Conservation (phyloP, 2,797 vertebrate genomes). For the Sandelia bainsii region DNA sequence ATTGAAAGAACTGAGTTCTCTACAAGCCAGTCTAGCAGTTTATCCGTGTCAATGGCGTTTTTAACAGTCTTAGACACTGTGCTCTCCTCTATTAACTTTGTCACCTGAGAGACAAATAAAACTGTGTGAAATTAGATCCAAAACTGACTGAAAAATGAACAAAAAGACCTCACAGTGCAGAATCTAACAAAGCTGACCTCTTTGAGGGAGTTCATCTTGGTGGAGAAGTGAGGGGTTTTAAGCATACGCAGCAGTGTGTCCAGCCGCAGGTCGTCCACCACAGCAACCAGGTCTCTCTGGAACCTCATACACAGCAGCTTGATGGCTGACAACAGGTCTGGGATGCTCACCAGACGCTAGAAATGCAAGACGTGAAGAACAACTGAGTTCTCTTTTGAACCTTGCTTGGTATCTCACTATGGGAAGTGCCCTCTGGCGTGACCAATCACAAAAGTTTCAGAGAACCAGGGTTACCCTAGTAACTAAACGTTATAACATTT, state of each 20-base stretch:
- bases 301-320: slow-evolving; percentile 99
- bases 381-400: not conserved
- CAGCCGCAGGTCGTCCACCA: slow-evolving; percentile 94
- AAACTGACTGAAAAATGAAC: not conserved
- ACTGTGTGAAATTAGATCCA: not conserved
- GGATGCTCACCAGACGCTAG: slow-evolving; percentile 96
- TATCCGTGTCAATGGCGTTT: slow-evolving; percentile 97
- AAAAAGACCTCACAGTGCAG: not conserved
- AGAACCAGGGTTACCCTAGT: too few relatives aligned
- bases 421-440: too few relatives aligned
- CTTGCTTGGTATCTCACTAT: too few relatives aligned
- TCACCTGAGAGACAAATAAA: slow-evolving; percentile 86
- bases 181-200: slow-evolving; percentile 84
- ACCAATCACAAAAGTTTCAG: too few relatives aligned
- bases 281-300: slow-evolving; percentile 93
- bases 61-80: slow-evolving; percentile 98
- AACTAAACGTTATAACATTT: not conserved
- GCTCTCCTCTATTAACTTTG: slow-evolving; percentile 98
- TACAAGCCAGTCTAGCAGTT: slow-evolving; percentile 96
- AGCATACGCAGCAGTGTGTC: slow-evolving; percentile 98
- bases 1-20: slow-evolving; percentile 98
- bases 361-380: slow-evolving; percentile 12
- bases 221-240: slow-evolving; percentile 98
- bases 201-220: slow-evolving; percentile 99
- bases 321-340: slow-evolving; percentile 97